Percentiles rank a stretch among this genome's conserved stretches.
These are phyloP conservation scores for Polyommatus iphigenia DNA, from an alignment of 2,888 invertebrate species.

Conservation along the genomic window DNA sequence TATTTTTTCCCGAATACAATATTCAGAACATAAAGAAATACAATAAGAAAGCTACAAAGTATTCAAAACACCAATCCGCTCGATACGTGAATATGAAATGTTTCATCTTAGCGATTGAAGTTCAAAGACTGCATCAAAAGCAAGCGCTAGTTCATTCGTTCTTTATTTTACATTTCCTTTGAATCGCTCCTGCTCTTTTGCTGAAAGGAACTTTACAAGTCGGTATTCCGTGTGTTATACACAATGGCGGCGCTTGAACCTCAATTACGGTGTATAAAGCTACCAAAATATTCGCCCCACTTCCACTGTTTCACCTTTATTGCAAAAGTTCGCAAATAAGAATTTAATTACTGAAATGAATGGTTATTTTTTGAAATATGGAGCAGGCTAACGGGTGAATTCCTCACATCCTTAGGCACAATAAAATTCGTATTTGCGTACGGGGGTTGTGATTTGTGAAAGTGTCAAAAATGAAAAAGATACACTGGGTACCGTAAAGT, in stretches of 20 bases:
- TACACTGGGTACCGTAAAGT: no score
- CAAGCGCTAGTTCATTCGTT: conserved; percentile 11
- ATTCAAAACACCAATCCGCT: not conserved
- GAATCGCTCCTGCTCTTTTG: conserved; percentile 12
- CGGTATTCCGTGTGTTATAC: not conserved
- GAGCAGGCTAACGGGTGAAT: not conserved
- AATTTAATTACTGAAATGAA: conserved; percentile 12
- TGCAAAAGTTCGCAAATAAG: not conserved
- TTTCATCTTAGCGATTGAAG: conserved; percentile 15
- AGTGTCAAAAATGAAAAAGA: not conserved
- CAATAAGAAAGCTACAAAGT: not conserved
- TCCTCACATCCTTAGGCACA: not conserved
- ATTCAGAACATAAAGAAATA: not conserved
- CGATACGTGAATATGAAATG: conserved; percentile 22
- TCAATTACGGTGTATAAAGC: not conserved
- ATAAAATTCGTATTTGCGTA: not conserved
- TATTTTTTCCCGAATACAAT: not conserved
- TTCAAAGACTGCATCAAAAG: conserved; percentile 14
- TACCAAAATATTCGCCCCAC: conserved; percentile 15
- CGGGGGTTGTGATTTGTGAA: not conserved
- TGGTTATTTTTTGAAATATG: not conserved
- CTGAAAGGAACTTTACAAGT: conserved; percentile 17
- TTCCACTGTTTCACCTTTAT: not conserved
- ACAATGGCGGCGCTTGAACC: not conserved
- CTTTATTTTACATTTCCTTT: conserved; percentile 27